Percentiles rank a stretch among this genome's conserved stretches.
Conservation (phyloP, 2,113 vertebrate species). For the Chinchilla lanigera region DNA sequence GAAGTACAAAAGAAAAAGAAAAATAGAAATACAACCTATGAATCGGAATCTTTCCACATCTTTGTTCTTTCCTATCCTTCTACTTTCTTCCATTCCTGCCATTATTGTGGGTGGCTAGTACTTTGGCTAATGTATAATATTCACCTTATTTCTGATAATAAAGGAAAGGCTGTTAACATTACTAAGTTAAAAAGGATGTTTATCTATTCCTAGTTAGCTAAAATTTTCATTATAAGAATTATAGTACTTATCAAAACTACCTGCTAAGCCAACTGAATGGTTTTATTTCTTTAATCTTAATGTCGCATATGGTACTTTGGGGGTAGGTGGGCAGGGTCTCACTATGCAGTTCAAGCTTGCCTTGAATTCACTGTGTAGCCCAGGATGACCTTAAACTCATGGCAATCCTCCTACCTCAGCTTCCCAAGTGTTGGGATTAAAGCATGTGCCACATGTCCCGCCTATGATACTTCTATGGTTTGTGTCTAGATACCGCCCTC, state of each 20-base stretch:
- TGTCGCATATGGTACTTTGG: not conserved
- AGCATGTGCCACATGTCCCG: not conserved
- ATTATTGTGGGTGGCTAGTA: not conserved
- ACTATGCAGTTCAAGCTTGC: not conserved
- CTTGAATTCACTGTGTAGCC: not conserved
- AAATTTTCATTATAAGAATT: not conserved
- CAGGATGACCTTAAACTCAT: not conserved
- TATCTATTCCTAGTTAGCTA: not conserved
- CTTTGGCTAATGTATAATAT: not conserved
- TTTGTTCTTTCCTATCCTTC: conserved; percentile 1
- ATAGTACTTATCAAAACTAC: not conserved
- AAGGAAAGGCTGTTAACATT: not conserved
- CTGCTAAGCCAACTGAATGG: not conserved
- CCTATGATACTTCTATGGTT: not conserved
- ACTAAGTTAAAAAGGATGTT: not conserved
- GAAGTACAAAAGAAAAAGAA: not conserved
- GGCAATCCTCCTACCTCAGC: not conserved
- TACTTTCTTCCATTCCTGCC: not conserved
- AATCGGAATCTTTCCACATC: not conserved
- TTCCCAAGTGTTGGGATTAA: not conserved
- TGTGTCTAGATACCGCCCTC: no score
- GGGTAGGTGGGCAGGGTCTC: not conserved
- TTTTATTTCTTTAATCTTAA: conserved; percentile 22
- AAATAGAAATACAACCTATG: not conserved
- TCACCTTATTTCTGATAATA: not conserved